Base-by-base conservation (phyloP, 2,797 vertebrate genomes). In the Lepus oiostolus region DNA sequence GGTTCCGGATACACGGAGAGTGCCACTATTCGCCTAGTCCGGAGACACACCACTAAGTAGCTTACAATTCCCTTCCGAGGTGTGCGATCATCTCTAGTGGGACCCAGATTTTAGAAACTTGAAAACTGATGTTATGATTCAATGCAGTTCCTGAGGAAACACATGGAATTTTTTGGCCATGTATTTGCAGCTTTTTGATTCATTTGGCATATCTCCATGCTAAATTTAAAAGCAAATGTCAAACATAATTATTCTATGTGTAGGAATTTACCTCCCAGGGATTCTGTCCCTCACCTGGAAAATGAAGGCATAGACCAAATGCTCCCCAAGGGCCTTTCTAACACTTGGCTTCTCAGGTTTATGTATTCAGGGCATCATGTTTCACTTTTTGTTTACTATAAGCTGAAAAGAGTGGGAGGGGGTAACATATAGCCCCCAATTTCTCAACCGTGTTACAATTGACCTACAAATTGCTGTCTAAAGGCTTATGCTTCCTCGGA, bases 181-280 rank as follows among this genome's bases (percentile, higher is more conserved):
- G 52, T 92, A 70, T 24, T 96, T 86, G 75, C 89, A 52, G 52
- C 60, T 79, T 92, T 72, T 85, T 71, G 80, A 52, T 71, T 92
- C 62, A 83, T 92, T 94, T 96, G 94, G 80, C 60, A 63, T 91
- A 88, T 50, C 54, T 70, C 89, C 62, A 85, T 70, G 86, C 94
- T 89, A 92, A 92, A 83, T 93, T 90, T 94, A 79, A 95, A 96
- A 85, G 83, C 52, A 90, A 94, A 95, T 86, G 89, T 85, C 91
- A 90, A 88, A 63, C 62, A 63, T 52, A 70, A 80, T 94, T 85
- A 75, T 85, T 83, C 83, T 94, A 71, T 50, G 83, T 88, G 42
- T 71, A 93, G 54, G 96, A 90, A 86, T 72, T 79, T 26, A 75
- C 88, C 62, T 96, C 74, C 67, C 67, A 82, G 54, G 70, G 63